A percentile compares a stretch with the other conserved stretches of the same genome.
These are phyloP conservation scores for Anoplius nigerrimus DNA, from an alignment of 2,888 invertebrate species.

Conservation along the genomic window DNA sequence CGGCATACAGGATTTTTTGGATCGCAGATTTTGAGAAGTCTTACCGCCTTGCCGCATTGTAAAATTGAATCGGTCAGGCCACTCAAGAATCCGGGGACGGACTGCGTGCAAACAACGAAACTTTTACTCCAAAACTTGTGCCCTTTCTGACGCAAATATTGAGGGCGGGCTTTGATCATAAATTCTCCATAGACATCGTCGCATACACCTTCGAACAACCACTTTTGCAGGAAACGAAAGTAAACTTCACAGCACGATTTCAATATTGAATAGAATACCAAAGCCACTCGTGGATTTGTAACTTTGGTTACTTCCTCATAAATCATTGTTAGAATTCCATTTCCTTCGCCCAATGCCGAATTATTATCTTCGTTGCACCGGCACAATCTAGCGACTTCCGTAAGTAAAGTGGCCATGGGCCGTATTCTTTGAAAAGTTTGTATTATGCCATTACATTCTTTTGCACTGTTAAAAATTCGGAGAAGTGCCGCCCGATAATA, in stretches of 20 bases:
- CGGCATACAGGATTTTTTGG: conserved; percentile 79
- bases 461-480: conserved; percentile 51
- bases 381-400: conserved; percentile 66
- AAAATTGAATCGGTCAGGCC: conserved; percentile 81
- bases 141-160: conserved; percentile 80
- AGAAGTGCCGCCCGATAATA: conserved; percentile 67
- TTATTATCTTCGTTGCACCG: conserved; percentile 54
- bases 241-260: conserved; percentile 78
- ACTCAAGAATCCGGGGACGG: conserved; percentile 82
- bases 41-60: conserved; percentile 85
- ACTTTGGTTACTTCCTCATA: conserved; percentile 80
- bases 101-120: conserved; percentile 76
- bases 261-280: conserved; percentile 78
- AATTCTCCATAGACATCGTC: conserved; percentile 90
- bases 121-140: conserved; percentile 84
- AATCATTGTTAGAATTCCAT: conserved; percentile 80
- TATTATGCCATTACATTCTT: conserved; percentile 53
- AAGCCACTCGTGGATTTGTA: conserved; percentile 78
- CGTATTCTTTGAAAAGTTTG: conserved; percentile 55
- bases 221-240: conserved; percentile 84
- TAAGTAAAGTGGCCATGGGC: conserved; percentile 62
- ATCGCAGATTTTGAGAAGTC: conserved; percentile 83
- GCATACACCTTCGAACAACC: conserved; percentile 90
- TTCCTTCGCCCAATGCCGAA: conserved; percentile 74
- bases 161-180: conserved; percentile 84